phyloP scores from a whole-genome alignment of 2,113 vertebrate genomes.

The Poeciliopsis turrubarensis region DNA sequence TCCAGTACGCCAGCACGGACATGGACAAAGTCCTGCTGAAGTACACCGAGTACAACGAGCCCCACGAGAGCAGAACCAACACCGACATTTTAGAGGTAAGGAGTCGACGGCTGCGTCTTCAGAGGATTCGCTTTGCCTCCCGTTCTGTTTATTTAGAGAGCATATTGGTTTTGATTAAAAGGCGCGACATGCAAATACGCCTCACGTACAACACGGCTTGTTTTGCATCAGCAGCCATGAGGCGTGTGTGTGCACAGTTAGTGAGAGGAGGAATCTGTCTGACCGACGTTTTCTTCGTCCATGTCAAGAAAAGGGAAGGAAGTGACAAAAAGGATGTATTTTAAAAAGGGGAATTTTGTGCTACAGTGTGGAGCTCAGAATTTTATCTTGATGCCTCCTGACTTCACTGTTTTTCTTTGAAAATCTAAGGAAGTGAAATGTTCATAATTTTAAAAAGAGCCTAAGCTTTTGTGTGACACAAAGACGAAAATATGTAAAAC shows the following conservation, averaged over 20 bases:
- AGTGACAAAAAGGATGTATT: neutral
- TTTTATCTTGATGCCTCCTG: neutral
- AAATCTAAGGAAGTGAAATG: neutral
- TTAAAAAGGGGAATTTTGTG: neutral
- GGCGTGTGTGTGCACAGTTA: neutral
- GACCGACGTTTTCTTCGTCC: neutral
- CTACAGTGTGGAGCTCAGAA: neutral
- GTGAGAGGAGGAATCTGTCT: neutral
- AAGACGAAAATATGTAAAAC: neutral
- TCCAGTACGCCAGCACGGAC: constrained; percentile 98
- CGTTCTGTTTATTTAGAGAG: neutral
- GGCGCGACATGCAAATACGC: constrained; percentile 11
- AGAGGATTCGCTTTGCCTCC: neutral
- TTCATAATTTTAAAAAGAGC: neutral
- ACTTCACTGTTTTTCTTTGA: neutral
- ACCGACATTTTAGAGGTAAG: constrained; percentile 97
- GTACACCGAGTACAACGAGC: constrained; percentile 97
- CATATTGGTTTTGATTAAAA: neutral
- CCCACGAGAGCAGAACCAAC: constrained; percentile 98
- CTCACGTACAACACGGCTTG: neutral
- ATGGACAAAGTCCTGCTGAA: constrained; percentile 99
- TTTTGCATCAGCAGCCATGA: neutral
- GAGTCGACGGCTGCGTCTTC: neutral
- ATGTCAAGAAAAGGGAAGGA: constrained; percentile 14
- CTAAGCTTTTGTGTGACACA: neutral